These are phyloP conservation scores for Hydrozoanthus gracilis DNA, from an alignment of 92 coral and sea anemone genomes.

Conservation along the genomic window DNA sequence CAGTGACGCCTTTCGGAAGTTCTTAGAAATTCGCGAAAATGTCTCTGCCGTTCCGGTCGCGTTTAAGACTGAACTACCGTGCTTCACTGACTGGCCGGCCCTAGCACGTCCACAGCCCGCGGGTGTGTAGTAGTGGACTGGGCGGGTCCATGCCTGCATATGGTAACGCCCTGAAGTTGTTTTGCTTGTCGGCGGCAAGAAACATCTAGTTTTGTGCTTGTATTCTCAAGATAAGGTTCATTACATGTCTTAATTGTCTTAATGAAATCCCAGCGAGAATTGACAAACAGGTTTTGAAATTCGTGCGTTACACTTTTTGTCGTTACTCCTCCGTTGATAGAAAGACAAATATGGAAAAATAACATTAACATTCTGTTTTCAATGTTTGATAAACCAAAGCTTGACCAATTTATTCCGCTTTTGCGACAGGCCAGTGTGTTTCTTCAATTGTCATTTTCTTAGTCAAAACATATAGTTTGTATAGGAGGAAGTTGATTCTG, in stretches of 20 bases:
- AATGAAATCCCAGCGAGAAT: no score
- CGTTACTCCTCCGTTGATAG: no score
- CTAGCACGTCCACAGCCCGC: background rate
- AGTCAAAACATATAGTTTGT: background rate
- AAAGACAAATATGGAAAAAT: no score
- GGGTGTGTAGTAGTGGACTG: background rate
- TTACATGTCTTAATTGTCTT: no score
- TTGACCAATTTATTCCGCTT: background rate
- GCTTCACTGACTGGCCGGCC: background rate
- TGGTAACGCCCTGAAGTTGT: no score
- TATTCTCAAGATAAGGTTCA: no score
- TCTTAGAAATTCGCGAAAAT: background rate
- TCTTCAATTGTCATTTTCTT: background rate
- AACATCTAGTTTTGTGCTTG: no score
- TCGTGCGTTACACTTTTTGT: no score
- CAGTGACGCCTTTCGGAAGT: background rate
- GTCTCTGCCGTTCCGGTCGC: slow-evolving; percentile 9
- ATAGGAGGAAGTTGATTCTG: slow-evolving; percentile 5
- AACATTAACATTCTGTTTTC: no score
- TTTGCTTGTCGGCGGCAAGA: no score
- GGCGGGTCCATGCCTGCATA: background rate
- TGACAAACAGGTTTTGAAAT: no score
- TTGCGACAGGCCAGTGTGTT: background rate
- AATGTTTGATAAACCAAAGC: no score
- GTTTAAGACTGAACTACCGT: background rate